Conservation (phyloP, 2,113 vertebrate species). For the Rhodinocichla rosea region DNA sequence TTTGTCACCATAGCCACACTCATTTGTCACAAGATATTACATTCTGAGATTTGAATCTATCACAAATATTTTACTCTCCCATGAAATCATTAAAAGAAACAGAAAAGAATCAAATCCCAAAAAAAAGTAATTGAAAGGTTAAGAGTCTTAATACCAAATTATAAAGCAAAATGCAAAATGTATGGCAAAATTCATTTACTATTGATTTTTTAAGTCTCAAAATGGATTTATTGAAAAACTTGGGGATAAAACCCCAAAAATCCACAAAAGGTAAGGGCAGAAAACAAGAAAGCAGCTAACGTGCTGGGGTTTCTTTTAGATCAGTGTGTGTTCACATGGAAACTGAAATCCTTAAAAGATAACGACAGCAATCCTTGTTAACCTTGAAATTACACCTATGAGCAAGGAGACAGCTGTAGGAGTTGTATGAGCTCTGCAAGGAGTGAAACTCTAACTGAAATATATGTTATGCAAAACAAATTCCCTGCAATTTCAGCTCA, state of each 20-base stretch:
- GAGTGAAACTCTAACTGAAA: neutral
- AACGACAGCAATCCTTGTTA: neutral
- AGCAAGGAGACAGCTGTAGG: neutral
- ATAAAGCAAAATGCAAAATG: neutral
- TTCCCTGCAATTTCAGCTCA: slow-evolving; percentile 13
- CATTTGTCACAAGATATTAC: neutral
- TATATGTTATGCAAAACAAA: neutral
- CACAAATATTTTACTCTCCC: neutral
- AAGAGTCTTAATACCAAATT: neutral
- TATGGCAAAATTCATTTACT: neutral
- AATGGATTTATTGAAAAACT: neutral
- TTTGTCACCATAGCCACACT: neutral
- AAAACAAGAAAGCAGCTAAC: neutral
- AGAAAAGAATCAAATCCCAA: neutral
- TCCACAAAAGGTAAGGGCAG: neutral
- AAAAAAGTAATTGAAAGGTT: neutral
- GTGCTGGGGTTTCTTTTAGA: neutral
- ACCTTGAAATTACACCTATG: neutral
- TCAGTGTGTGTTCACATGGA: neutral
- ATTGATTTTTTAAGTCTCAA: neutral
- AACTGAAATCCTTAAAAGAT: neutral
- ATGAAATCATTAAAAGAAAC: neutral
- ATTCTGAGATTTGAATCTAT: neutral
- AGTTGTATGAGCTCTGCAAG: neutral
- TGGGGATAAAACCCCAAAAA: accelerated